These are phyloP conservation scores for Idaea dimidiata DNA, from an alignment of 2,888 invertebrate species.

Conservation along the genomic window DNA sequence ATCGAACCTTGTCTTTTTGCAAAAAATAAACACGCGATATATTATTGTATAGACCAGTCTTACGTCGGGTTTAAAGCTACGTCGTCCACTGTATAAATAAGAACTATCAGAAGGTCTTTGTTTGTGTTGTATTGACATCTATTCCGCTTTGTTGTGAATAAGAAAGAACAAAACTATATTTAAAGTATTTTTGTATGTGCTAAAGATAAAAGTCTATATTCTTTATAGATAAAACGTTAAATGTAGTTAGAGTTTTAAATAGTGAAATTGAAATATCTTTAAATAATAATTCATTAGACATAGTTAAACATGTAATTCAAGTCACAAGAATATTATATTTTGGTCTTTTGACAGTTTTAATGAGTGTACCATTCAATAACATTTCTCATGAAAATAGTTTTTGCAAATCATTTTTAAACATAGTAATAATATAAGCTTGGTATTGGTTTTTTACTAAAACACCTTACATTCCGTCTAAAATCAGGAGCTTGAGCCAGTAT, in stretches of 20 bases:
- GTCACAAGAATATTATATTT: not conserved
- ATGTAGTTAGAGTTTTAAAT: not conserved
- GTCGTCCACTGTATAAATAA: not conserved
- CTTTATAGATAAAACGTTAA: not conserved
- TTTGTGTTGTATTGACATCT: not conserved
- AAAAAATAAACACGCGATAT: too few species aligned
- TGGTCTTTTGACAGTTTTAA: not conserved
- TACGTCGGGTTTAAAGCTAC: not conserved
- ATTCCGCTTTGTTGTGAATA: not conserved
- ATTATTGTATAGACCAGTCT: not conserved
- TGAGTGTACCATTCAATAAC: not conserved
- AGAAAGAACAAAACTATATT: not conserved
- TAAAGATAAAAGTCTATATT: not conserved
- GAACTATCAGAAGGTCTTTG: not conserved
- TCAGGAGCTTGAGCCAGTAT: not conserved
- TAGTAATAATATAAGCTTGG: not conserved
- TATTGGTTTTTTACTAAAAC: not conserved
- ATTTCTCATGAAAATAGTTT: not conserved
- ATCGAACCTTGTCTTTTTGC: too few species aligned
- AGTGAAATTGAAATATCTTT: not conserved
- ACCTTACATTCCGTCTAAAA: slow-evolving; percentile 1
- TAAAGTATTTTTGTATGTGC: not conserved
- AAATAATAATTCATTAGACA: not conserved
- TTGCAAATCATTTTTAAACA: not conserved
- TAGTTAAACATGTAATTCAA: not conserved